A percentile compares a stretch with the other conserved stretches of the same genome.
These are phyloP conservation scores for Adelognathus sp. DNA, from an alignment of 2,888 invertebrate genomes.

Conservation along the genomic window DNA sequence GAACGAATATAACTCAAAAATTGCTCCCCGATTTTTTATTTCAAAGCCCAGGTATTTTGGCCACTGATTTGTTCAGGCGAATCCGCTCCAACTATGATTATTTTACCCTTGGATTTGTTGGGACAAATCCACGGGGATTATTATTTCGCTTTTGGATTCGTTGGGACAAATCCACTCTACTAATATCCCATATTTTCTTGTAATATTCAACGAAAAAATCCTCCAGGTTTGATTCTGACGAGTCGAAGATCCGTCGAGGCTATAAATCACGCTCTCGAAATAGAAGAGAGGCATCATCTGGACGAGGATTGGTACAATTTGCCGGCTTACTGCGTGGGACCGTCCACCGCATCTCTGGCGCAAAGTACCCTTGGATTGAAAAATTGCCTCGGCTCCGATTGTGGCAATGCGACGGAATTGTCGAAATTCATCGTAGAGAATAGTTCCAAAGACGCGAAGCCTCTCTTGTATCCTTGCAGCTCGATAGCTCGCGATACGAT, in stretches of 20 bases:
- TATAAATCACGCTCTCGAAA: constrained; percentile 63
- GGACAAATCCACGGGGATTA: too few species aligned
- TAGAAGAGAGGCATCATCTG: constrained; percentile 53
- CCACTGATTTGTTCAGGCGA: too few species aligned
- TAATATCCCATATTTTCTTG: too few species aligned
- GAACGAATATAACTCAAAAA: too few species aligned
- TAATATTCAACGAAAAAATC: too few species aligned
- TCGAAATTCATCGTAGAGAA: constrained; percentile 68
- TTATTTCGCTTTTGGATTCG: too few species aligned
- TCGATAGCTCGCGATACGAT: constrained; percentile 76
- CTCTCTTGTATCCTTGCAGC: constrained; percentile 77
- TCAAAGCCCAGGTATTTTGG: too few species aligned
- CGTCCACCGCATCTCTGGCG: constrained; percentile 72
- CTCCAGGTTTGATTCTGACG: constrained; percentile 78
- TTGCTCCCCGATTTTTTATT: too few species aligned
- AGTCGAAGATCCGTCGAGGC: constrained; percentile 76
- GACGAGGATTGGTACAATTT: constrained; percentile 68
- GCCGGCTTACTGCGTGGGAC: constrained; percentile 75
- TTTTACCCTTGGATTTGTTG: too few species aligned
- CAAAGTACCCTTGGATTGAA: constrained; percentile 66
- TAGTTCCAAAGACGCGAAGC: constrained; percentile 52
- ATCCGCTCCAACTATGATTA: too few species aligned
- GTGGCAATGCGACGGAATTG: constrained; percentile 76
- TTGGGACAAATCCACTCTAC: too few species aligned
- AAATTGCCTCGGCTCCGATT: constrained; percentile 70